Evolutionary conservation across 2,797 vertebrate species (phyloP).

Genomic region (Merluccius polli): DNA sequence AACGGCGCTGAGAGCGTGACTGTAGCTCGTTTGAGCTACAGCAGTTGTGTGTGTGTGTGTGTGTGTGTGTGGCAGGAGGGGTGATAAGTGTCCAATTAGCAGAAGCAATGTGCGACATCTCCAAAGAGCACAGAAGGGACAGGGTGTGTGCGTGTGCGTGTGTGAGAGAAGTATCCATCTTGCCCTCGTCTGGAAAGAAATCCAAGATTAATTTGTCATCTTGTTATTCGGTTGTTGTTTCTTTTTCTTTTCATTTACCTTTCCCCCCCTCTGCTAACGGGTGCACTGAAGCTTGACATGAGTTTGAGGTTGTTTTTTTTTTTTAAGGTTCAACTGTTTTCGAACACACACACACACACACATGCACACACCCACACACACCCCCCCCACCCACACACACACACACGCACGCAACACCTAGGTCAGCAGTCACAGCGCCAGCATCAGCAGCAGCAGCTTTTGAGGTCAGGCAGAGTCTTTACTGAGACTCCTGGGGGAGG

Average conservation of each 20-base stretch:
- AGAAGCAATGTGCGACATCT: neutral
- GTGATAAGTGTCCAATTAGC: neutral
- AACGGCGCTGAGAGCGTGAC: too few species aligned
- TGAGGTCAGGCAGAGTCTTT: neutral
- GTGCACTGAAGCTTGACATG: neutral
- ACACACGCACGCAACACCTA: slow-evolving; percentile 18
- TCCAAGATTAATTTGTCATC: neutral
- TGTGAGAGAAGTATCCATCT: neutral
- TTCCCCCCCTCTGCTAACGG: neutral
- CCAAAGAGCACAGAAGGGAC: neutral
- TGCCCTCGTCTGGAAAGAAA: neutral
- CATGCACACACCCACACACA: too few species aligned
- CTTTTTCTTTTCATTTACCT: neutral
- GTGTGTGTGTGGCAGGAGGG: too few species aligned
- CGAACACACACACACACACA: too few species aligned
- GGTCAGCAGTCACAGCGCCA: neutral
- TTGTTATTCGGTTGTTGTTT: neutral
- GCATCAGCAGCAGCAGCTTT: neutral
- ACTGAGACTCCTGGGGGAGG: too few species aligned
- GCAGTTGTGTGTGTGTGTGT: too few species aligned
- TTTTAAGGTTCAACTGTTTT: neutral
- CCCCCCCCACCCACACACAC: neutral
- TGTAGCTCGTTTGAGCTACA: too few species aligned
- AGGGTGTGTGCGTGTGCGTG: too few species aligned
- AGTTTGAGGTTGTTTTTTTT: neutral